Evolutionary conservation across 1,140 invertebrate genomes (phyloP), one percentile per base, ranked within the genome.

Genomic region (Dreissena polymorpha): DNA sequence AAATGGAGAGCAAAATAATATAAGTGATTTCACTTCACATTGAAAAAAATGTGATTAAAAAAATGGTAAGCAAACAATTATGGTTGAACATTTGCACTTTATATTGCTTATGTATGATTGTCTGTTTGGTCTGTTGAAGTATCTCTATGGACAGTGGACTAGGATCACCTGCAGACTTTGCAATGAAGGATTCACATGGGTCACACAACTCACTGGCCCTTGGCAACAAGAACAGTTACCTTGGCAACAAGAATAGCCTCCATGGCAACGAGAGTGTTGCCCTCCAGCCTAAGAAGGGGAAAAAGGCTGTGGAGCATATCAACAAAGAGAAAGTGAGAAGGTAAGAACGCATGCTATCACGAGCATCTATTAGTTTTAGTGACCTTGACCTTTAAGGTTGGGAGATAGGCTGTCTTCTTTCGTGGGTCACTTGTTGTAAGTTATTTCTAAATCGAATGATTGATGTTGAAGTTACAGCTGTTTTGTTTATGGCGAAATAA

Each of bases 241-340:
- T 39, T 39, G 39, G 39, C 39, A 57, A 55, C 57, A 13, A 76
- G 50, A 6, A 63, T 55, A 68, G 29, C 74, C 51, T 77, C 80
- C 21, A 64, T 51, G 57, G 65, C 67, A 23, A 73, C 49, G 18
- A 64, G 18, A n/a, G 50, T 65, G 14, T 63, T 29, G 55, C 25
- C 49, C 25, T 49, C 27, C 60, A 76, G 63, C 3, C 16, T 14
- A 16, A 50, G 65, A 0, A 69, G 21, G 70, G 57, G n/a, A 7
- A 70, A 3, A 29, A 72, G 55, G 53, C 77, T 53, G 57, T 73
- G 13, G 90, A 91, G 25, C 90, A 91, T 72, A 89, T 88, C 0
- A 88, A 85, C 14, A 91, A 91, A 73, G 90, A 91, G 68, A 91
- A 91, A 82, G 75, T 88, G 13, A 85, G 90, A 57, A 88, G 90